Conservation (phyloP, 2,888 invertebrate species). For the Agonopterix arenella region DNA sequence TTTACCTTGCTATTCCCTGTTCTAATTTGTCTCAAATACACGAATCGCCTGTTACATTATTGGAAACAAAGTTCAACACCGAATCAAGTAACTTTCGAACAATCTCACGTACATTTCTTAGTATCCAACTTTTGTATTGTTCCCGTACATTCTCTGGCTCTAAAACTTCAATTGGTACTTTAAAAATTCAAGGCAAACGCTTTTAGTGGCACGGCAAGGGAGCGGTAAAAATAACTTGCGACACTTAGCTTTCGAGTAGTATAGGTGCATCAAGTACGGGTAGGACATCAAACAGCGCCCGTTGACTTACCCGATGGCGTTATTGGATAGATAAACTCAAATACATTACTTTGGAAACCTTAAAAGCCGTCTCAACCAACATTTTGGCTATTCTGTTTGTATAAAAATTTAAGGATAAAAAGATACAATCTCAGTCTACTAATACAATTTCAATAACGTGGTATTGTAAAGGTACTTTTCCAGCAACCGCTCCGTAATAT, state of each 20-base stretch:
- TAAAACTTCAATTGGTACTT: conserved; percentile 61
- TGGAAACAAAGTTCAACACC: not conserved
- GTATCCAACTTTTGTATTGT: conserved; percentile 15
- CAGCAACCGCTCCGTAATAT: too few species aligned
- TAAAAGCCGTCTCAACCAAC: too few species aligned
- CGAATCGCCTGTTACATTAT: not conserved
- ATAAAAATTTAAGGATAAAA: too few species aligned
- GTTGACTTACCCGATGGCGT: conserved; percentile 54
- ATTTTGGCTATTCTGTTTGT: too few species aligned
- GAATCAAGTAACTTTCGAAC: not conserved
- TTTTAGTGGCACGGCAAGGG: conserved; percentile 50
- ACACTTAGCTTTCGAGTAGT: conserved; percentile 33
- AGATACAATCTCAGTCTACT: too few species aligned
- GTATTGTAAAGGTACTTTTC: too few species aligned
- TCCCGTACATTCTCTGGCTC: conserved; percentile 25
- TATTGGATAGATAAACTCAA: conserved; percentile 48
- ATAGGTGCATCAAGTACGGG: conserved; percentile 30
- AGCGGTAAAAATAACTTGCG: conserved; percentile 57
- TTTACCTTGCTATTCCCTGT: conserved; percentile 21
- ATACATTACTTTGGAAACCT: conserved; percentile 9
- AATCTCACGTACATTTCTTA: not conserved
- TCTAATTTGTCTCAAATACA: not conserved
- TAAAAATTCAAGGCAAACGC: conserved; percentile 69
- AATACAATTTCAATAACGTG: too few species aligned
- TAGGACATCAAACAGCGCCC: conserved; percentile 46